Conservation (phyloP, 2,888 invertebrate genomes). For the Clistopyga incitator region DNA sequence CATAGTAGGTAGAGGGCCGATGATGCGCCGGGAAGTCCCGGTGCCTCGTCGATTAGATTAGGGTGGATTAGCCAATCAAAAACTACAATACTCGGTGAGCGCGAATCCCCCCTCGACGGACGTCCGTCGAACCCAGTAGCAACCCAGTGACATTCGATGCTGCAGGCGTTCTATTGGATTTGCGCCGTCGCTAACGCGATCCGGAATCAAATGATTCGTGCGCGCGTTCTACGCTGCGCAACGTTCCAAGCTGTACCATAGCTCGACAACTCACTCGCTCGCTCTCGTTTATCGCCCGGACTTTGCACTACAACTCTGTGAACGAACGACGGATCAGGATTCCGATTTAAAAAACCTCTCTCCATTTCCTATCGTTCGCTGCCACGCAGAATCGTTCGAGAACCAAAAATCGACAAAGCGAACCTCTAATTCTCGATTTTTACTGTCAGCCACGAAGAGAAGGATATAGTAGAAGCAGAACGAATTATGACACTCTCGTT, state of each 20-base stretch:
- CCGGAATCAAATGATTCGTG: constrained; percentile 82
- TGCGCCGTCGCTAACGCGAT: constrained; percentile 82
- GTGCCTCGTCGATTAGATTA: constrained; percentile 81
- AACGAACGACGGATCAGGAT: constrained; percentile 50
- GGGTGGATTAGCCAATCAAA: constrained; percentile 84
- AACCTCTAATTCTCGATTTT: constrained; percentile 3
- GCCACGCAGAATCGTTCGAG: constrained; percentile 6
- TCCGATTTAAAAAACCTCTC: constrained; percentile 48
- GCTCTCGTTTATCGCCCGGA: constrained; percentile 47
- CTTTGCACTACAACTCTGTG: constrained; percentile 44
- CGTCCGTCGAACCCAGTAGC: constrained; percentile 64
- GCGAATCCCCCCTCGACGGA: constrained; percentile 64
- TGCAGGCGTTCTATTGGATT: constrained; percentile 83
- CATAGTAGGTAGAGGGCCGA: constrained; percentile 53
- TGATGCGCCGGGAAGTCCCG: constrained; percentile 63
- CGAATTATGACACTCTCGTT: constrained; percentile 5
- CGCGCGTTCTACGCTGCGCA: constrained; percentile 39
- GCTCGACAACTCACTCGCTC: constrained; percentile 60
- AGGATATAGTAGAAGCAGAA: not conserved
- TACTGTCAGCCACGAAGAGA: not conserved
- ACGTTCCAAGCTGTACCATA: constrained; percentile 57
- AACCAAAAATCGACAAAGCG: constrained; percentile 7
- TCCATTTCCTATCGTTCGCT: constrained; percentile 37
- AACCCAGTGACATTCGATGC: constrained; percentile 83
- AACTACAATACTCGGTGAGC: constrained; percentile 80